Conservation (phyloP, 2,888 invertebrate species). For the Hypselothyrea guttata region DNA sequence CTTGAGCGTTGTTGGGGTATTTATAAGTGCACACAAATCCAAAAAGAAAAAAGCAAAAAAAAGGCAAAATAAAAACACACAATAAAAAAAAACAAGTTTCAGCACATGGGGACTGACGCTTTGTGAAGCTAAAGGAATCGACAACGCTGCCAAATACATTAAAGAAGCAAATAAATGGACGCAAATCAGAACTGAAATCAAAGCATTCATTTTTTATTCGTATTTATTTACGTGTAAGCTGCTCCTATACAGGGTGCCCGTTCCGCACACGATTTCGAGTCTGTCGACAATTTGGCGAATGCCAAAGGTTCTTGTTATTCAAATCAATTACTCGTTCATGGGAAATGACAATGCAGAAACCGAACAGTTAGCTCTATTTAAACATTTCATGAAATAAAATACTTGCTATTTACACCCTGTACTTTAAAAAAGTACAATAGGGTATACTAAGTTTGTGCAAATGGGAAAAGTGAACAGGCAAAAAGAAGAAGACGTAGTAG, state of each 20-base stretch:
- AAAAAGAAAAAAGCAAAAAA: neutral
- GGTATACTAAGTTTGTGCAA: no score
- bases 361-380: no score
- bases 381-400: no score
- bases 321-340: no score
- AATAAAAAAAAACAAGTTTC: conserved; percentile 34
- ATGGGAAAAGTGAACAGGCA: no score
- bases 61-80: neutral
- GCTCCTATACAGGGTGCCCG: conserved; percentile 31
- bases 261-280: no score
- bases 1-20: conserved; percentile 18
- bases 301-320: neutral
- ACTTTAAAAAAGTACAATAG: no score
- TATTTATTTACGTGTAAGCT: conserved; percentile 3
- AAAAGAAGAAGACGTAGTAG: no score
- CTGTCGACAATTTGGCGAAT: neutral
- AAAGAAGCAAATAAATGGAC: conserved; percentile 41
- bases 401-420: no score
- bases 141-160: conserved; percentile 54
- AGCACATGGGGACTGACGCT: neutral
- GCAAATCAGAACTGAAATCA: conserved; percentile 26
- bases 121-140: conserved; percentile 33
- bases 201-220: conserved; percentile 12
- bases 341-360: no score
- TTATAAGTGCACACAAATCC: conserved; percentile 22